Percentiles rank a stretch among this genome's conserved stretches.
These are phyloP conservation scores for Labeo catla DNA, from an alignment of 2,113 vertebrate species.

Conservation along the genomic window DNA sequence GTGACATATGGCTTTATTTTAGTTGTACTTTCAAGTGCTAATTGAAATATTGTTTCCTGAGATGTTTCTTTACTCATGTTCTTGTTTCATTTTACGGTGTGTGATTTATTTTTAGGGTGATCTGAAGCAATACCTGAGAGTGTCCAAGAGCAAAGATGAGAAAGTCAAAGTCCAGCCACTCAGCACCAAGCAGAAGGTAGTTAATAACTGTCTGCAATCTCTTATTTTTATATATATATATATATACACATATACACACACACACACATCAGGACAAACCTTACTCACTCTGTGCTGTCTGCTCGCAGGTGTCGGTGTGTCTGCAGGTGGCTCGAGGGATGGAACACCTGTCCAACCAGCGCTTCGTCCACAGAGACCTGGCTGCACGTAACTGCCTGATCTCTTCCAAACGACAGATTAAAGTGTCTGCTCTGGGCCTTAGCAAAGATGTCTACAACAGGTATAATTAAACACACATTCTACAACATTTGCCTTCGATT, in stretches of 20 bases:
- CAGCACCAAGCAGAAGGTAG: slow-evolving; percentile 87
- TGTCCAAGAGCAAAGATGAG: slow-evolving; percentile 86
- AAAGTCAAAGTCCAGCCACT: slow-evolving; percentile 82
- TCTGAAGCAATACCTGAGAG: slow-evolving; percentile 87
- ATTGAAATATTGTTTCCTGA: not conserved
- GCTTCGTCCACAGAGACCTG: slow-evolving; percentile 85
- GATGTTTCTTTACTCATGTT: not conserved
- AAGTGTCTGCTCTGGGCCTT: slow-evolving; percentile 83
- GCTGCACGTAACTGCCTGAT: slow-evolving; percentile 86
- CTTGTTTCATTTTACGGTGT: not conserved
- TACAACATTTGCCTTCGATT: not conserved
- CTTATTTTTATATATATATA: no score
- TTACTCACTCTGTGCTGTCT: not conserved
- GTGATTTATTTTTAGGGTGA: slow-evolving; percentile 76
- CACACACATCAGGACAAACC: not conserved
- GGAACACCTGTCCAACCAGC: slow-evolving; percentile 85
- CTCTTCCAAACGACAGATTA: slow-evolving; percentile 82
- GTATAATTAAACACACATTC: slow-evolving; percentile 61
- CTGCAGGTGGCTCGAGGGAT: slow-evolving; percentile 83
- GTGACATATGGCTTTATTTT: not conserved
- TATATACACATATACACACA: no score
- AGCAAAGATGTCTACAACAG: slow-evolving; percentile 89
- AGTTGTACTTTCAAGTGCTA: not conserved
- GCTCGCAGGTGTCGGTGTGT: slow-evolving; percentile 79
- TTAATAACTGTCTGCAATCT: not conserved